A percentile compares a stretch with the other conserved stretches of the same genome.
These are phyloP conservation scores for Chromobotia macracanthus DNA, from an alignment of 2,797 vertebrate species.

Conservation along the genomic window DNA sequence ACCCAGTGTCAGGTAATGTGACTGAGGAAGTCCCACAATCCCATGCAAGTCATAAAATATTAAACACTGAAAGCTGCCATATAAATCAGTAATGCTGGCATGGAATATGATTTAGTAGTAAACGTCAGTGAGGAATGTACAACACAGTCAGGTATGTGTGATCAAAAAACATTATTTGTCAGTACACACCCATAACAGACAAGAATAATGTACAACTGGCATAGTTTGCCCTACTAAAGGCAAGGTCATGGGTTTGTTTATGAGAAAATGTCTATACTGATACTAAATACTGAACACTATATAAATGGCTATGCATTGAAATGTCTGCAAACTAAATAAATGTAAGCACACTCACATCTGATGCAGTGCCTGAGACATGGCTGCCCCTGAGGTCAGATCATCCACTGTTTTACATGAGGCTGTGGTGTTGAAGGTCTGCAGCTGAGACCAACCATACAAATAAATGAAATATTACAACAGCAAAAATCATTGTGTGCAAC, in stretches of 20 bases:
- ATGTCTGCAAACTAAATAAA: not conserved
- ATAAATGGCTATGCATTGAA: not conserved
- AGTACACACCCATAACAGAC: not conserved
- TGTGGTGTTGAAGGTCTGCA: slow-evolving; percentile 91
- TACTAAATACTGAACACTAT: not conserved
- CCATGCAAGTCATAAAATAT: slow-evolving; percentile 43
- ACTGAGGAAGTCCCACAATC: slow-evolving; percentile 16
- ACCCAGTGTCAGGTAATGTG: slow-evolving; percentile 16
- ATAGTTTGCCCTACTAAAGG: not conserved
- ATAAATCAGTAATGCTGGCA: slow-evolving; percentile 52
- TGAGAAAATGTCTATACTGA: not conserved
- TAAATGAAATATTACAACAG: not conserved
- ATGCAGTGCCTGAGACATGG: slow-evolving; percentile 93
- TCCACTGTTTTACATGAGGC: slow-evolving; percentile 85
- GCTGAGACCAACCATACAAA: slow-evolving; percentile 68
- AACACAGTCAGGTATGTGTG: not conserved
- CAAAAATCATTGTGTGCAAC: not conserved
- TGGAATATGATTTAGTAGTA: slow-evolving; percentile 25
- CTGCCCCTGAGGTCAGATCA: slow-evolving; percentile 88
- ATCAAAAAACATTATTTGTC: not conserved
- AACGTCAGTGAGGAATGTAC: not conserved
- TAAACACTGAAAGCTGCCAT: slow-evolving; percentile 15
- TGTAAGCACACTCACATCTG: slow-evolving; percentile 85
- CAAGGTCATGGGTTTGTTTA: not conserved
- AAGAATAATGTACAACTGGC: not conserved